Conservation (phyloP, 2,797 vertebrate genomes). For the Euthynnus affinis region DNA sequence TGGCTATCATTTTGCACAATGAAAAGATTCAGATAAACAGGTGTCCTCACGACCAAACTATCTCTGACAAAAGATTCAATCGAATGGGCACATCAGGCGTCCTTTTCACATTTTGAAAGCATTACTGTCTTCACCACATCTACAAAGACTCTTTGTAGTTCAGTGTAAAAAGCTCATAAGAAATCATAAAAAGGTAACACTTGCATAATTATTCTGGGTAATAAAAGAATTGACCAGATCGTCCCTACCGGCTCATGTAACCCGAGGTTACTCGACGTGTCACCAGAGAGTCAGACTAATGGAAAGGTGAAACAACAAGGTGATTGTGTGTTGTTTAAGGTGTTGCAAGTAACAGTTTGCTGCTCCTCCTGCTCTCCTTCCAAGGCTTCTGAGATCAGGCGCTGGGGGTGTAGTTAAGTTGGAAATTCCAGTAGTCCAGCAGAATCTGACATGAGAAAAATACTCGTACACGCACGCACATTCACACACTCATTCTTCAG, state of each 20-base stretch:
- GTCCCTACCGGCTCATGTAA: conserved; percentile 56
- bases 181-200: conserved; percentile 81
- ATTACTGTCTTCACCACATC: conserved; percentile 67
- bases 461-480: conserved; percentile 58
- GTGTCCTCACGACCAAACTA: conserved; percentile 56
- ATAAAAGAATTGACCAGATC: conserved; percentile 71
- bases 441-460: conserved; percentile 79
- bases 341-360: conserved; percentile 86
- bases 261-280: conserved; percentile 47
- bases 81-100: conserved; percentile 73
- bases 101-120: conserved; percentile 84
- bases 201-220: conserved; percentile 84
- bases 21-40: conserved; percentile 64
- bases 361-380: conserved; percentile 84
- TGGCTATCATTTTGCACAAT: conserved; percentile 67
- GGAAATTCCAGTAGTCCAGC: conserved; percentile 85
- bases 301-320: conserved; percentile 62
- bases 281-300: conserved; percentile 49
- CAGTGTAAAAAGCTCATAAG: conserved; percentile 83
- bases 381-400: conserved; percentile 88
- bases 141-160: conserved; percentile 80
- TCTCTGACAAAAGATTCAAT: conserved; percentile 70
- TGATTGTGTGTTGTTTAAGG: conserved; percentile 75
- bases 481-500: conserved; percentile 52
- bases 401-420: conserved; percentile 75